These are phyloP conservation scores for Drosophila navojoa DNA, from an alignment of 1,140 invertebrate genomes.

Conservation along the genomic window DNA sequence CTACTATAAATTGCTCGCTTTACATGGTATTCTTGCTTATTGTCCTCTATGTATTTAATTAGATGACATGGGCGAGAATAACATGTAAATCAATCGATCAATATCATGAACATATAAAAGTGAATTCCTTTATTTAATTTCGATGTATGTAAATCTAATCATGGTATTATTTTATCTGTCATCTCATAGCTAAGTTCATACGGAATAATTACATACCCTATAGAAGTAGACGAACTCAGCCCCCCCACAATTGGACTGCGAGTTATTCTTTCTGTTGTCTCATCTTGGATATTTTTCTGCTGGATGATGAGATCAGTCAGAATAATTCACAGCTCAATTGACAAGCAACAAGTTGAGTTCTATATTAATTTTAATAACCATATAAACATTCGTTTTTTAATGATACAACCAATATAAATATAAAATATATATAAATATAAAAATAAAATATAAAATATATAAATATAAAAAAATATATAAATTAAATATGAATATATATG, in stretches of 20 bases:
- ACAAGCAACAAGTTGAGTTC: neutral
- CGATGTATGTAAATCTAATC: too few relatives aligned
- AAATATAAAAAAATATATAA: too few relatives aligned
- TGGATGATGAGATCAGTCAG: conserved; percentile 7
- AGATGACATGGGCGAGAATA: conserved; percentile 21
- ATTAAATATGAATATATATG: too few relatives aligned
- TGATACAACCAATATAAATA: too few relatives aligned
- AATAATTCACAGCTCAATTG: conserved; percentile 11
- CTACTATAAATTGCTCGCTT: neutral
- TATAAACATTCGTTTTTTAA: too few relatives aligned
- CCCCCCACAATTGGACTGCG: neutral
- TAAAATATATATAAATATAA: too few relatives aligned
- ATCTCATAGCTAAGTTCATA: neutral
- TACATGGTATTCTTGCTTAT: conserved; percentile 4
- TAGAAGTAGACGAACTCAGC: neutral
- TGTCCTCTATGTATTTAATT: neutral
- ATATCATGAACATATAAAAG: neutral
- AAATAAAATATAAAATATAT: too few relatives aligned
- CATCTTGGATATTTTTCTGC: neutral
- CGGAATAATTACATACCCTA: neutral
- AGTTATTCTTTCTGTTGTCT: conserved; percentile 13
- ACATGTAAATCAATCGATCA: neutral
- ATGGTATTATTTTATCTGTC: neutral
- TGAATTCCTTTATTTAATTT: neutral
- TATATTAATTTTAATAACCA: too few relatives aligned